These are phyloP conservation scores for Nothocercus julius DNA, from an alignment of 2,113 vertebrate species.

Conservation along the genomic window DNA sequence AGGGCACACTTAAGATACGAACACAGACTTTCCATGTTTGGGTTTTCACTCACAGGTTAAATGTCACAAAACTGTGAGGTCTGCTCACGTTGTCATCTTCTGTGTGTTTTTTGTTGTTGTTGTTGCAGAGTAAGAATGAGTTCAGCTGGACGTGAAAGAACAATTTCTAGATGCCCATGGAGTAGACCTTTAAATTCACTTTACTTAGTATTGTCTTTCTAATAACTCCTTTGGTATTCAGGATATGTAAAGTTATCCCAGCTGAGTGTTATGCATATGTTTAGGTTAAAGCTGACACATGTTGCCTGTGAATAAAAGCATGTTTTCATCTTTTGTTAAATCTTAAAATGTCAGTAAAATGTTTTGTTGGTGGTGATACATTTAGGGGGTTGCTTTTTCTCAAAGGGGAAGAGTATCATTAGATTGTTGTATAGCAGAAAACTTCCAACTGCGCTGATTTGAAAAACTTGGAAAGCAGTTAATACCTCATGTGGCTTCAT, in stretches of 20 bases:
- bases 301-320: not conserved
- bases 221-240: not conserved
- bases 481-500: slow-evolving; percentile 21
- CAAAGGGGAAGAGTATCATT: slow-evolving; percentile 18
- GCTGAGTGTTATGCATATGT: not conserved
- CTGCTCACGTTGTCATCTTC: not conserved
- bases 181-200: not conserved
- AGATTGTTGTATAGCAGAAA: slow-evolving; percentile 42
- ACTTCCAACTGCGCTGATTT: slow-evolving; percentile 15
- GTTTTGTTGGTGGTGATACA: not conserved
- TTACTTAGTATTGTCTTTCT: not conserved
- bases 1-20: rapidly evolving
- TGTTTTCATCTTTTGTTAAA: not conserved
- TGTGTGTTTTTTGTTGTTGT: not conserved
- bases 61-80: not conserved
- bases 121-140: not conserved
- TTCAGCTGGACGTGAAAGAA: not conserved
- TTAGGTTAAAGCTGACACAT: not conserved
- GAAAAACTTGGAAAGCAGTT: slow-evolving; percentile 20
- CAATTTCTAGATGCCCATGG: not conserved
- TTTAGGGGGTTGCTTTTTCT: slow-evolving; percentile 13
- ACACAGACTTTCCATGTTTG: not conserved
- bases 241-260: not conserved
- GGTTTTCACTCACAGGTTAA: not conserved
- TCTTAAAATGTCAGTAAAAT: not conserved